Evolutionary conservation across 2,113 vertebrate genomes (phyloP), one percentile per base, ranked within the genome.

Genomic region (Laticauda colubrina): DNA sequence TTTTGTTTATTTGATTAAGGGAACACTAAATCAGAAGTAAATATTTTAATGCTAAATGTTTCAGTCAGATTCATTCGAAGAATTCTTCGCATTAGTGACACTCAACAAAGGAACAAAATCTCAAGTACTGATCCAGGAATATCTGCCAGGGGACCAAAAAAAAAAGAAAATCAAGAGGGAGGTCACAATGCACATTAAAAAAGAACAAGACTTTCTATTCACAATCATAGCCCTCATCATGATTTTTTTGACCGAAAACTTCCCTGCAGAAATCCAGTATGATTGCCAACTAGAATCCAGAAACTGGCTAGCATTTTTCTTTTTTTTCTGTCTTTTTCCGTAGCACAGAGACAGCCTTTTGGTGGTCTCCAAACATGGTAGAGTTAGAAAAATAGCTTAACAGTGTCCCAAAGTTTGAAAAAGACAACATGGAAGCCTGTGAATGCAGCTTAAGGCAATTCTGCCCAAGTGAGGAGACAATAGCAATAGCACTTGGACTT

Each of bases 341-440:
- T 94, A 0, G 89, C 45, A 94, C 91, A 90, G 94, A 95, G 87
- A 95, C 93, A 94, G 92, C 89, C 92, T 89, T 53, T 81, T 9
- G 34, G 75, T 21, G 75, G 34, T 43, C 75, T 92, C 94, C 94
- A 95, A 96, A 89, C 85, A 91, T 90, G 95, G 92, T 87, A 88
- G 95, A 94, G 94, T 96, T 94, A 96, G 81, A 96, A 91, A 91
- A 95, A 94, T 88, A 89, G 91, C 93, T 93, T 91, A 93, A 20
- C 59, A 88, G 94, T 94, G 95, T 96, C 95, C 87, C 48, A 81
- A 90, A 93, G 7, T 85, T 94, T 51, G 90, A 92, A 94, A 91
- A 89, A 55, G 90, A 89, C 94, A 93, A 92, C 87, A 55, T 48
- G 92, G 64, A 94, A 89, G 95, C 88, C 93, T 87, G 87, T 92